phyloP scores from a whole-genome alignment of 2,113 vertebrate species.

The Pseudorectes ferrugineus region DNA sequence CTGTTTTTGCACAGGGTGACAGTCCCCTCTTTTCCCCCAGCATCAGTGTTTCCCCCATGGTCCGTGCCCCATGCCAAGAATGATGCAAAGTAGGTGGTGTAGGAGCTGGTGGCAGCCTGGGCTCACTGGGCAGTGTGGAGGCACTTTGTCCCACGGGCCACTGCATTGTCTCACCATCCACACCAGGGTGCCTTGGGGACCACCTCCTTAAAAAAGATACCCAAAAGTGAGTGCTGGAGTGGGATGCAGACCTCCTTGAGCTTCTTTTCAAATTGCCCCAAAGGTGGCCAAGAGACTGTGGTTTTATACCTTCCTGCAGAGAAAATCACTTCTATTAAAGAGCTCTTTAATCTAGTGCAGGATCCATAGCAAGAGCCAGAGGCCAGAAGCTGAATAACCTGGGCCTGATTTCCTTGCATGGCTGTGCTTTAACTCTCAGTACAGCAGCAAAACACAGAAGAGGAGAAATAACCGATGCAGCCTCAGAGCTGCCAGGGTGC shows the following conservation, averaged over 20 bases:
- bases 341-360: not conserved
- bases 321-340: not conserved
- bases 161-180: not conserved
- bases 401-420: not conserved
- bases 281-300: not conserved
- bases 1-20: not conserved
- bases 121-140: not conserved
- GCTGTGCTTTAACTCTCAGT: not conserved
- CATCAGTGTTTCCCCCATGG: accelerated
- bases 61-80: accelerated
- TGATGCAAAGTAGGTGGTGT: accelerated
- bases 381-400: not conserved
- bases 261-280: not conserved
- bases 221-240: not conserved
- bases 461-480: not conserved
- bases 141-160: not conserved
- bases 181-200: accelerated
- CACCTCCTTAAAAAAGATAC: not conserved
- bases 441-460: not conserved
- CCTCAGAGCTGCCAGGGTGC: not conserved
- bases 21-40: not conserved
- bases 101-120: not conserved
- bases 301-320: not conserved
- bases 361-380: not conserved
- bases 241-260: not conserved